These are phyloP conservation scores for Dicranocentrus wangi DNA, from an alignment of 2,888 invertebrate genomes.

Conservation along the genomic window DNA sequence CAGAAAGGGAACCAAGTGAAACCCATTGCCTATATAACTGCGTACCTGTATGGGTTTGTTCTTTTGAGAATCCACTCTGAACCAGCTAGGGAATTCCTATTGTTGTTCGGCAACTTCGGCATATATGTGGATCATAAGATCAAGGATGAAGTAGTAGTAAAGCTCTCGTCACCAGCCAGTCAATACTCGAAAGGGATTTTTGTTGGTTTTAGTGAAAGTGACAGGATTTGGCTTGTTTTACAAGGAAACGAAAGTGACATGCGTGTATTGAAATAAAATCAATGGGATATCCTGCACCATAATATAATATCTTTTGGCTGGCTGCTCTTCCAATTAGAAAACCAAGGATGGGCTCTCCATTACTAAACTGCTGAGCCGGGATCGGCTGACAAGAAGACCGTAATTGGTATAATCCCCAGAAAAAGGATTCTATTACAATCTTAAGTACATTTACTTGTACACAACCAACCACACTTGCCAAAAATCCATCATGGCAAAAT, in stretches of 20 bases:
- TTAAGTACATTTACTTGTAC: slow-evolving; percentile 5
- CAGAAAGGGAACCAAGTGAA: neutral
- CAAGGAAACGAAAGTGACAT: slow-evolving; percentile 41
- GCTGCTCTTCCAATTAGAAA: too few relatives aligned
- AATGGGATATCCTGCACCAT: neutral
- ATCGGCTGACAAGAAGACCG: neutral
- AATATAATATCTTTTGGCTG: too few relatives aligned
- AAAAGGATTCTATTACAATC: neutral
- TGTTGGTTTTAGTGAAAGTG: slow-evolving; percentile 58
- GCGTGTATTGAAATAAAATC: slow-evolving; percentile 16
- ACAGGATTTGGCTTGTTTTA: slow-evolving; percentile 10
- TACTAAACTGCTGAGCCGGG: neutral
- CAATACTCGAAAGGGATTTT: slow-evolving; percentile 11
- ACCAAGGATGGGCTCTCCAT: slow-evolving; percentile 11
- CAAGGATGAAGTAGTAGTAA: slow-evolving; percentile 24
- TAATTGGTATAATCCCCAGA: neutral
- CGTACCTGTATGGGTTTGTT: neutral
- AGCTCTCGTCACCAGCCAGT: neutral
- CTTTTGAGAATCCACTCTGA: too few relatives aligned
- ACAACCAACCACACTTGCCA: neutral
- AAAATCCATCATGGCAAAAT: slow-evolving; percentile 13
- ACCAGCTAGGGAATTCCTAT: neutral
- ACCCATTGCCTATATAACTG: neutral
- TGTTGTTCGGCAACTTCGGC: neutral
- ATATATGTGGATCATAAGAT: slow-evolving; percentile 25